Percentiles rank a stretch among this genome's conserved stretches.
These are phyloP conservation scores for Microtus richardsoni DNA, from an alignment of 2,113 vertebrate species.

Conservation along the genomic window DNA sequence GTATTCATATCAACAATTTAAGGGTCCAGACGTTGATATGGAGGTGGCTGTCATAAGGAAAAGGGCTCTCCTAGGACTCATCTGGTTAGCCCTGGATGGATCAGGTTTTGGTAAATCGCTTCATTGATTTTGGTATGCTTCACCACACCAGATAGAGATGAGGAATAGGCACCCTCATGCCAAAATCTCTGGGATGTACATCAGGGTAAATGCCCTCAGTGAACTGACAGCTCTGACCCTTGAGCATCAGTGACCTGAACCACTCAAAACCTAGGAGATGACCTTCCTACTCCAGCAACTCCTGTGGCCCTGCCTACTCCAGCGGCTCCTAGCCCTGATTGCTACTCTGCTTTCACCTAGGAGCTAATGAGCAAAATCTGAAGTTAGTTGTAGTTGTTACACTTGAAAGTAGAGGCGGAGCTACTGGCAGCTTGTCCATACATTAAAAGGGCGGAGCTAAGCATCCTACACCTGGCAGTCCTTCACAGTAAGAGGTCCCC, in stretches of 20 bases:
- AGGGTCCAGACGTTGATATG: not conserved
- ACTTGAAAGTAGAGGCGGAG: not conserved
- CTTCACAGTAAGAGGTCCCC: not conserved
- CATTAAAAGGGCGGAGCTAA: not conserved
- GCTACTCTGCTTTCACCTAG: not conserved
- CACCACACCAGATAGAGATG: not conserved
- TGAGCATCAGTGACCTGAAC: not conserved
- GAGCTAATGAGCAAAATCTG: not conserved
- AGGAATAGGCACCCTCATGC: not conserved
- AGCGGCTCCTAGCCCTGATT: not conserved
- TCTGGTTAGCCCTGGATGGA: not conserved
- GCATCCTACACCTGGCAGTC: not conserved
- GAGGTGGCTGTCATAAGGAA: not conserved
- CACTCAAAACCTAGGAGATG: not conserved
- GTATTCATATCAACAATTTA: not conserved
- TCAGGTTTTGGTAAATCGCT: not conserved
- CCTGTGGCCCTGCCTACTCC: not conserved
- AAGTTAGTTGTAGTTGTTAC: not conserved
- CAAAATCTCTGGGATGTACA: not conserved
- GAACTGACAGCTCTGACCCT: not conserved
- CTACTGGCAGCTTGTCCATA: not conserved
- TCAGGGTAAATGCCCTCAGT: not conserved
- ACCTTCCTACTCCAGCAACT: not conserved
- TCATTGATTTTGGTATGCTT: not conserved
- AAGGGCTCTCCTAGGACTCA: not conserved